phyloP scores from a whole-genome alignment of 2,113 vertebrate species.

The Ellobius talpinus region DNA sequence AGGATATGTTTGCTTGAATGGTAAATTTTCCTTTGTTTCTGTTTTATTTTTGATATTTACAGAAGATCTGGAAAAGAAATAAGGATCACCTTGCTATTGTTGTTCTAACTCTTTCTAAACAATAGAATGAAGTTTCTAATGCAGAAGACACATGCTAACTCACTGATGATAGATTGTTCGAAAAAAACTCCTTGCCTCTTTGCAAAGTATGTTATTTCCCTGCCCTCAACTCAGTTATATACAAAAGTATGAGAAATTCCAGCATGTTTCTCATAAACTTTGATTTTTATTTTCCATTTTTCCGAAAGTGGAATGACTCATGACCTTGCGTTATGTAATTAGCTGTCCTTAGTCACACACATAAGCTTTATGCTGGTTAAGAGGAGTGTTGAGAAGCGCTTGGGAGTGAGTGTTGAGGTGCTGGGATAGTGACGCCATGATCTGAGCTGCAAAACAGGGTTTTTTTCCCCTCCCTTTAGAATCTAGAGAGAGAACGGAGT shows the following conservation, averaged over 20 bases:
- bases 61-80: conserved; percentile 63
- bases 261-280: conserved; percentile 21
- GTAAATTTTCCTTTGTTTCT: conserved; percentile 9
- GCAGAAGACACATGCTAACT: not conserved
- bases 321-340: conserved; percentile 13
- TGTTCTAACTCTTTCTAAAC: conserved; percentile 46
- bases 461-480: not conserved
- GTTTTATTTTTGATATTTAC: conserved; percentile 34
- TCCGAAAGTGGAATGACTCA: conserved; percentile 45
- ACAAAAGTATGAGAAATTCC: conserved; percentile 57
- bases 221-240: not conserved
- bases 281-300: conserved; percentile 23
- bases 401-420: not conserved
- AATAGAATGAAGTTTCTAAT: conserved; percentile 51
- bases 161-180: not conserved
- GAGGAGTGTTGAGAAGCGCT: conserved; percentile 3
- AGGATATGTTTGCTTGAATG: conserved; percentile 47
- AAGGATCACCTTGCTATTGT: conserved; percentile 12
- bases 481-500: conserved; percentile 54
- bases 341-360: not conserved
- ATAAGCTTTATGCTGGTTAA: conserved; percentile 10
- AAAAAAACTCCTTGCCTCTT: conserved; percentile 18
- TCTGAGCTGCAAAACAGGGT: conserved; percentile 9
- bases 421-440: not conserved
- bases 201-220: not conserved